phyloP scores from a whole-genome alignment of 2,113 vertebrate species.

The Syrrhaptes paradoxus region DNA sequence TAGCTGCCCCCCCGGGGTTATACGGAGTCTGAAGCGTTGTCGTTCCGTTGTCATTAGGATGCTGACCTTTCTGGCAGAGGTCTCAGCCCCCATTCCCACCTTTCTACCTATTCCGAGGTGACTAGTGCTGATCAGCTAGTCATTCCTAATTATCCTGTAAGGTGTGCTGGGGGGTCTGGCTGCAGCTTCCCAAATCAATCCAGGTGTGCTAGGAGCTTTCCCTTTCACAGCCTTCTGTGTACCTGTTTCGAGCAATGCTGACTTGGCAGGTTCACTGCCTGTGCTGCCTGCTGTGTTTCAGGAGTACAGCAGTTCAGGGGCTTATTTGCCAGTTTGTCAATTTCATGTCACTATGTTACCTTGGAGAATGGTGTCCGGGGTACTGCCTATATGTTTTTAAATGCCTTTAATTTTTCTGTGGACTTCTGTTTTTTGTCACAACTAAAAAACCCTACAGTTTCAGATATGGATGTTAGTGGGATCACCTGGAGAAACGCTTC shows the following conservation, averaged over 20 bases:
- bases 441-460: neutral
- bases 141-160: fast-evolving
- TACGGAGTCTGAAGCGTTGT: neutral
- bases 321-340: fast-evolving
- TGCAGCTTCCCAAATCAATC: neutral
- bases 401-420: neutral
- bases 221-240: neutral
- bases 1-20: too few relatives aligned
- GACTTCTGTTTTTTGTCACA: fast-evolving
- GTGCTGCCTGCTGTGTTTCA: neutral
- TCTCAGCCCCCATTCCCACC: neutral
- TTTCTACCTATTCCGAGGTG: fast-evolving
- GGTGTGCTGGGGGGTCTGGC: neutral
- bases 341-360: neutral
- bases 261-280: neutral
- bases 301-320: neutral
- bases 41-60: fast-evolving
- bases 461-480: neutral
- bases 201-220: neutral
- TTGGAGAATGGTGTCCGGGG: neutral
- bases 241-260: neutral
- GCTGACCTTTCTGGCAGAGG: neutral
- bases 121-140: neutral
- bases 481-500: neutral
- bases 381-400: fast-evolving